Base-by-base conservation (phyloP, 2,888 invertebrate genomes). In the Hipparchia semele region DNA sequence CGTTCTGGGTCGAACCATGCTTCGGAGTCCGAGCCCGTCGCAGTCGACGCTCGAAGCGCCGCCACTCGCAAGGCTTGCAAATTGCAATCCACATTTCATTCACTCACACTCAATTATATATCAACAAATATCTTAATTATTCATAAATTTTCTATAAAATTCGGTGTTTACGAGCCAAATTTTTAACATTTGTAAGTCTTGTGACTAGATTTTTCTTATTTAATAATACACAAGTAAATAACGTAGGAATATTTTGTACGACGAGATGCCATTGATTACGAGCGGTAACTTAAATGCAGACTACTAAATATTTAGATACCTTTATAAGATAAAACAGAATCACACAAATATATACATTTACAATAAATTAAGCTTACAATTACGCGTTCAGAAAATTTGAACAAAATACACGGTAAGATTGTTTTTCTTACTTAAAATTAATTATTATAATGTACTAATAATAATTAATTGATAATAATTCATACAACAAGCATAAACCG, bases 281-380 rank as follows among this genome's bases (percentile, higher is more conserved):
- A 93, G 90, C 92, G 94, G 94, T 94, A 94, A 94, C 93, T 93
- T 91, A 93, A 94, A 93, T 94, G 93, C 93, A 92, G 89, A 92
- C 90, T 91, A 89, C 86, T 90, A 89, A 89, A 85, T 90, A 70
- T 70, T 70, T 62, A 92, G 87, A 91, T 87, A 88, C 90, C 87
- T 88, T 86, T 85, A 85, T 84, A 88, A 86, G 83, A 86, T 86
- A 84, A 89, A 91, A 93, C 85, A 83, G 88, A 94, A 92, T 91
- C 92, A 92, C 91, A 92, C 91, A 87, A 82, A 90, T 91, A 91
- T 84, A 83, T 82, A 87, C 82, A 83, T 86, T 87, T 86, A 87
- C 84, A 92, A 93, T 92, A 92, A 92, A 92, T 92, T 91, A 93
- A 88, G 82, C 89, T 90, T 91, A 90, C 76, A 80, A 77, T 79